Percentiles rank a stretch among this genome's conserved stretches.
Evolutionary conservation across 2,797 vertebrate genomes (phyloP).

Genomic region (Artibeus jamaicensis): DNA sequence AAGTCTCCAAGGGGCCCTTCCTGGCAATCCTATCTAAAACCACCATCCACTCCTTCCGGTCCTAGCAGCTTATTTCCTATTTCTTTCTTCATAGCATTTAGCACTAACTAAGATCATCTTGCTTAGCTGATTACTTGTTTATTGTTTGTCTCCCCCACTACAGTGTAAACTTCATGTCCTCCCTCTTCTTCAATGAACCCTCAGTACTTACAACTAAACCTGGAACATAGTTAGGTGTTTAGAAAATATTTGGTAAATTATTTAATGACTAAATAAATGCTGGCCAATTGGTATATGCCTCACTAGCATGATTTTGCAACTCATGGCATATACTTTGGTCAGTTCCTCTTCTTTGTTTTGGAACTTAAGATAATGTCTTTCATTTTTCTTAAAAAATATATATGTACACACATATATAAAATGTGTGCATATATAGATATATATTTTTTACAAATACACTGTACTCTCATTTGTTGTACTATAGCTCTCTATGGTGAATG

Average conservation of each 20-base stretch:
- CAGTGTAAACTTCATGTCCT: background rate
- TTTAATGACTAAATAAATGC: background rate
- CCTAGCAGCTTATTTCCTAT: background rate
- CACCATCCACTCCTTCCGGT: background rate
- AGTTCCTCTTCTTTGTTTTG: background rate
- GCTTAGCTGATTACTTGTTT: background rate
- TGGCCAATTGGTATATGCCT: background rate
- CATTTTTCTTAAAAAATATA: background rate
- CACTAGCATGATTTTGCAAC: background rate
- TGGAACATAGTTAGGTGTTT: background rate
- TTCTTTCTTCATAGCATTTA: background rate
- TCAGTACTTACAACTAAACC: background rate
- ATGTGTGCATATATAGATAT: too few relatives aligned
- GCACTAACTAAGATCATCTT: background rate
- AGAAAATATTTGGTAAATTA: background rate
- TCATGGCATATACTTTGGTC: background rate
- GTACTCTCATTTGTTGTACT: background rate
- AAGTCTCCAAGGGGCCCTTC: background rate
- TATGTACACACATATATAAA: background rate
- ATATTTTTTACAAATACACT: background rate
- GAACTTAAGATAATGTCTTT: background rate
- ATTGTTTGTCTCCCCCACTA: background rate
- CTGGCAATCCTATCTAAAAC: background rate
- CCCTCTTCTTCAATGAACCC: background rate
- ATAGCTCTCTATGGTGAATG: background rate